phyloP scores from a whole-genome alignment of 2,113 vertebrate genomes.

The Mionectes macconnelli region DNA sequence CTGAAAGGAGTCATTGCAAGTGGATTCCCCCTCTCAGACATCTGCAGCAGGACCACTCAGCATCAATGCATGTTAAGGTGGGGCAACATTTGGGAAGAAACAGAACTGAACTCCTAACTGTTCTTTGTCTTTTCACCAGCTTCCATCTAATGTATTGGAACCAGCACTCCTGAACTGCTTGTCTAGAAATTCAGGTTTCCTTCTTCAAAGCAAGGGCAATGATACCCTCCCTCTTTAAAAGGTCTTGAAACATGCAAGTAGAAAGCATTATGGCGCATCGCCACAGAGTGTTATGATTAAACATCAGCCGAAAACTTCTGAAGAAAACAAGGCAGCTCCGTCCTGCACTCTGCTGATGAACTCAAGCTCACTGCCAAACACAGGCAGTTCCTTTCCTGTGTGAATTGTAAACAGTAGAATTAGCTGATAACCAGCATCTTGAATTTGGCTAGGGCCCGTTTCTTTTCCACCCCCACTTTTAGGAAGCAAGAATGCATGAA shows the following conservation, averaged over 20 bases:
- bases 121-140: background rate
- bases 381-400: background rate
- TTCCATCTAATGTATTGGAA: background rate
- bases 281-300: accelerated
- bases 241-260: accelerated
- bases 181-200: background rate
- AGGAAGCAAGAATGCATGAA: background rate
- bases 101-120: background rate
- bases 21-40: background rate
- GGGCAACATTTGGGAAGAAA: background rate
- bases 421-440: constrained; percentile 3
- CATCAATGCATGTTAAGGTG: accelerated
- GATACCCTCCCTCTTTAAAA: background rate
- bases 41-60: background rate
- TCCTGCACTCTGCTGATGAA: background rate
- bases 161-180: background rate
- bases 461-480: background rate
- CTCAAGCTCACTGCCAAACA: background rate
- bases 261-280: background rate
- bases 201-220: background rate
- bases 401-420: constrained; percentile 2
- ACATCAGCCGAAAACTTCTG: background rate
- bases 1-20: background rate
- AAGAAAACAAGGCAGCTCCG: background rate
- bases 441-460: background rate